These are phyloP conservation scores for Hassar affinis DNA, from an alignment of 2,113 vertebrate species.

Conservation along the genomic window DNA sequence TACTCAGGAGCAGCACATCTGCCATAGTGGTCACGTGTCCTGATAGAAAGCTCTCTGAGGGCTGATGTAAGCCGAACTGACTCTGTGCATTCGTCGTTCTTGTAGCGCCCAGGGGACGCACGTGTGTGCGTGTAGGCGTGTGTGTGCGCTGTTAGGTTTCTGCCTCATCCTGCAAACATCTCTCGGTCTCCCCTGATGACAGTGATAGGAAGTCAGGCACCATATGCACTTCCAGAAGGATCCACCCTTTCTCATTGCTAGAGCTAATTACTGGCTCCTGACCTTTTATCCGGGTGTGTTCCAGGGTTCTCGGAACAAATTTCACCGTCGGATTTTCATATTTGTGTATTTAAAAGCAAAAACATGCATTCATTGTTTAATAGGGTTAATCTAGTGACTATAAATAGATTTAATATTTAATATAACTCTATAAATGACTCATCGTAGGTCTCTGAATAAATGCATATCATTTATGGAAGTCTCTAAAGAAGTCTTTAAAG, in stretches of 20 bases:
- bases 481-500: too few relatives aligned
- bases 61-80: constrained; percentile 71
- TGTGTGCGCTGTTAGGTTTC: constrained; percentile 24
- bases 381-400: too few relatives aligned
- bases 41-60: constrained; percentile 56
- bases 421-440: too few relatives aligned
- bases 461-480: neutral
- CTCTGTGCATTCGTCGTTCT: constrained; percentile 64
- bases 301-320: neutral
- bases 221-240: neutral
- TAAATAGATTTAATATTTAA: neutral
- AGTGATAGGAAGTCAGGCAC: constrained; percentile 34
- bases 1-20: constrained; percentile 64
- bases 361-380: too few relatives aligned
- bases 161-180: constrained; percentile 42
- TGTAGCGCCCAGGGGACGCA: constrained; percentile 58
- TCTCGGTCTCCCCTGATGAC: constrained; percentile 28
- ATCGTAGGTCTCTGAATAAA: neutral
- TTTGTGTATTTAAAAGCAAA: neutral
- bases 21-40: constrained; percentile 60
- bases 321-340: too few relatives aligned
- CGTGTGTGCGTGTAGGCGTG: constrained; percentile 36
- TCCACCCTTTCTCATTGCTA: constrained; percentile 2
- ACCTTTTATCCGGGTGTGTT: constrained; percentile 49
- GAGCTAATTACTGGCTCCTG: neutral